Percentiles rank a stretch among this genome's conserved stretches.
Conservation (phyloP, 2,888 invertebrate genomes). For the Nezara viridula region DNA sequence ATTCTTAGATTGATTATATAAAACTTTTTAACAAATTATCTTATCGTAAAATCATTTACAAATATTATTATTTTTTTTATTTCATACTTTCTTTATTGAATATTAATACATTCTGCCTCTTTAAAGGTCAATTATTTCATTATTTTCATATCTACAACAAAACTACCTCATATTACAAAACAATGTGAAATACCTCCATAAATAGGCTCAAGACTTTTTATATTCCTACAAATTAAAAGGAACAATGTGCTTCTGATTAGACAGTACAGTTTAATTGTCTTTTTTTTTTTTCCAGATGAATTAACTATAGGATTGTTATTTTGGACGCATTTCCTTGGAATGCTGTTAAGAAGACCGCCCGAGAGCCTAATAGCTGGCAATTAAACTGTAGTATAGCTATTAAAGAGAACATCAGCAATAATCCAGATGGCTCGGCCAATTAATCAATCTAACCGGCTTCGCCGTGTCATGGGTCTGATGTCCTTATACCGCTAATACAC, state of each 20-base stretch:
- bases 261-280: not conserved
- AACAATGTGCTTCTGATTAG: not conserved
- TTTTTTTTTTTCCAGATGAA: not conserved
- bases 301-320: conserved; percentile 11
- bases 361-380: not conserved
- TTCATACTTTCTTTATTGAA: too few species aligned
- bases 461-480: not conserved
- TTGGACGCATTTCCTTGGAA: not conserved
- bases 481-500: not conserved
- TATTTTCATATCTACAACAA: too few species aligned
- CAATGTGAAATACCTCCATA: too few species aligned
- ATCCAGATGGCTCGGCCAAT: not conserved
- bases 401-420: conserved; percentile 29
- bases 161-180: too few species aligned
- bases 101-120: too few species aligned
- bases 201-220: not conserved
- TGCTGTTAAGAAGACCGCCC: not conserved
- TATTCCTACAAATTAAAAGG: not conserved
- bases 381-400: conserved; percentile 25
- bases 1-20: too few species aligned
- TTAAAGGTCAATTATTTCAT: too few species aligned
- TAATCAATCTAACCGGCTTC: not conserved
- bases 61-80: too few species aligned
- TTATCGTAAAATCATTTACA: too few species aligned
- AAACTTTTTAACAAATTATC: too few species aligned